Percentiles rank a stretch among this genome's conserved stretches.
Conservation (phyloP, 92 coral and sea anemone species). For the Heliopora coerulea region DNA sequence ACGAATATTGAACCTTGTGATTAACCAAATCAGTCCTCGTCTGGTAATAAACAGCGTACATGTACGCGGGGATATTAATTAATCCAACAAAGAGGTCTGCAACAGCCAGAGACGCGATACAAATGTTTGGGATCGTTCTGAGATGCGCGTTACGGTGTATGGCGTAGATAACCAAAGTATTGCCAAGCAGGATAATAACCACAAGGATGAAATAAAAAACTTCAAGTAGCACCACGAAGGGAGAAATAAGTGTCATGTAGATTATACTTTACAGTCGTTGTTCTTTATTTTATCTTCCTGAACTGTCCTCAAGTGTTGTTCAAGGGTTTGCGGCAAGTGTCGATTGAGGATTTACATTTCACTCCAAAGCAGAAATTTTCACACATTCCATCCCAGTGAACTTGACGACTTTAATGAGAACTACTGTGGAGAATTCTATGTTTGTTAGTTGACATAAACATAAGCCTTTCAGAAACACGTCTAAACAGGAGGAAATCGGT, state of each 20-base stretch:
- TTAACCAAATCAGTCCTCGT: neutral
- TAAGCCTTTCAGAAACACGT: no score
- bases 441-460: no score
- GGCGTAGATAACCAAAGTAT: neutral
- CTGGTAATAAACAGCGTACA: neutral
- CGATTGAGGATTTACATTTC: no score
- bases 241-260: neutral
- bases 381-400: no score
- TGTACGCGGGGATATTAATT: neutral
- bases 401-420: no score
- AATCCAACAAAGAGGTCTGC: slow-evolving; percentile 3
- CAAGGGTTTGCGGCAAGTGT: no score
- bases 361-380: no score
- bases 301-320: no score
- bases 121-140: neutral
- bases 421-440: no score
- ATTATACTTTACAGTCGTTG: no score
- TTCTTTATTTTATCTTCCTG: no score
- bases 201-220: neutral
- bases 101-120: neutral
- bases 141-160: neutral
- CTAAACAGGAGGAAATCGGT: no score
- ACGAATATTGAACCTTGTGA: neutral
- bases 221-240: neutral
- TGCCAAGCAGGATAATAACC: neutral